Conservation (phyloP, 2,113 vertebrate genomes). For the Hylia prasina region DNA sequence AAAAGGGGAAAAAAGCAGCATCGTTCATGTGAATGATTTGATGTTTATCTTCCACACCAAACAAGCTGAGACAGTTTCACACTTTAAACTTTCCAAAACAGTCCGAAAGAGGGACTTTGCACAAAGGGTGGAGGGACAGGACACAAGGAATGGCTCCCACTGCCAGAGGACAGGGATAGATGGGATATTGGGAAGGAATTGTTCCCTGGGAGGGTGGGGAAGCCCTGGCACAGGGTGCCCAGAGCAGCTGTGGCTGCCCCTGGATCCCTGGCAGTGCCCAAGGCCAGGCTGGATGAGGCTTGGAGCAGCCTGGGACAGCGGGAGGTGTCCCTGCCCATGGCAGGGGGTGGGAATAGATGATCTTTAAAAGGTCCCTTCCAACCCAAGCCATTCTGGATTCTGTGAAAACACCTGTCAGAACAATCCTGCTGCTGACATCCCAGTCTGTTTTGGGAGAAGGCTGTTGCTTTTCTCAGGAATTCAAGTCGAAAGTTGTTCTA, state of each 20-base stretch:
- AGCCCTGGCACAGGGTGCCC: background rate
- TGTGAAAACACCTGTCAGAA: background rate
- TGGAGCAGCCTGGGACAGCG: accelerated
- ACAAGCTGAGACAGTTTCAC: background rate
- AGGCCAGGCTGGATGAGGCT: accelerated
- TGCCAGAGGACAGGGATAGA: accelerated
- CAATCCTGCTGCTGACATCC: background rate
- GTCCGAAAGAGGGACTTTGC: background rate
- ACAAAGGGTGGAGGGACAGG: background rate
- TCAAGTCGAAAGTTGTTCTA: background rate
- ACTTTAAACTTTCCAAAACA: background rate
- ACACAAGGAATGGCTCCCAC: background rate
- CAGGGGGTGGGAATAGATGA: accelerated
- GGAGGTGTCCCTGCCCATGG: background rate
- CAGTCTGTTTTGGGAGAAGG: background rate
- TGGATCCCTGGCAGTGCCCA: background rate
- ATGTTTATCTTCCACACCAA: slow-evolving; percentile 30
- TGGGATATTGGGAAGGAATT: background rate
- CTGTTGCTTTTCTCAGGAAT: background rate
- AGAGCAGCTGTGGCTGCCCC: background rate
- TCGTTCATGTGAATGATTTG: background rate
- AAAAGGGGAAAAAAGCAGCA: background rate
- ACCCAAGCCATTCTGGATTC: background rate
- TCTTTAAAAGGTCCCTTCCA: accelerated
- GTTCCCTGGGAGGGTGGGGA: accelerated